A percentile compares a stretch with the other conserved stretches of the same genome.
phyloP scores from a whole-genome alignment of 2,113 vertebrate species.

The Perca fluviatilis region DNA sequence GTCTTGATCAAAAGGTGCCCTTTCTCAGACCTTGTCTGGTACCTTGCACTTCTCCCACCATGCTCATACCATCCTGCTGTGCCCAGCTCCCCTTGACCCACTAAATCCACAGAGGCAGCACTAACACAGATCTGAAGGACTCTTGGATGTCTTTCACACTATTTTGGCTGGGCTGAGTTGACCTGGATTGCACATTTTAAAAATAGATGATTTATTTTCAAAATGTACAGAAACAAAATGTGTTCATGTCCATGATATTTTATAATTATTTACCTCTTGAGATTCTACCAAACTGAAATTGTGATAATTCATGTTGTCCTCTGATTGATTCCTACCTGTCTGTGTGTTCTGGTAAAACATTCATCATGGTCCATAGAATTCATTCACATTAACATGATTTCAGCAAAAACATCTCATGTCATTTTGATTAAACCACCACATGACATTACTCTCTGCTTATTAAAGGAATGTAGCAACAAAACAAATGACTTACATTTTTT shows the following conservation, averaged over 20 bases:
- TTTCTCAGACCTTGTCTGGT: conserved; percentile 66
- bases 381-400: conserved; percentile 16
- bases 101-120: conserved; percentile 73
- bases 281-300: neutral
- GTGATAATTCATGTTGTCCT: neutral
- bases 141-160: conserved; percentile 66
- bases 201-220: neutral
- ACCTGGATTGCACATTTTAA: neutral
- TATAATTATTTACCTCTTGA: neutral
- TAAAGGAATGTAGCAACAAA: conserved; percentile 47
- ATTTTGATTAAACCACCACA: conserved; percentile 38
- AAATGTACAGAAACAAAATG: neutral
- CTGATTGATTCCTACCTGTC: conserved; percentile 1
- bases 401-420: conserved; percentile 27
- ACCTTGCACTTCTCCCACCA: conserved; percentile 66
- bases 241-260: neutral
- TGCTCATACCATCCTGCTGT: conserved; percentile 69
- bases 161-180: conserved; percentile 34
- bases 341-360: conserved; percentile 35
- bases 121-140: conserved; percentile 71
- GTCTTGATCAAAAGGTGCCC: conserved; percentile 71
- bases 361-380: conserved; percentile 11
- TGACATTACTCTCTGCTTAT: conserved; percentile 48
- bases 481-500: conserved; percentile 25
- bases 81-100: conserved; percentile 76